Base-by-base conservation (phyloP, 1,140 invertebrate genomes). In the Drosophila kohkoa region DNA sequence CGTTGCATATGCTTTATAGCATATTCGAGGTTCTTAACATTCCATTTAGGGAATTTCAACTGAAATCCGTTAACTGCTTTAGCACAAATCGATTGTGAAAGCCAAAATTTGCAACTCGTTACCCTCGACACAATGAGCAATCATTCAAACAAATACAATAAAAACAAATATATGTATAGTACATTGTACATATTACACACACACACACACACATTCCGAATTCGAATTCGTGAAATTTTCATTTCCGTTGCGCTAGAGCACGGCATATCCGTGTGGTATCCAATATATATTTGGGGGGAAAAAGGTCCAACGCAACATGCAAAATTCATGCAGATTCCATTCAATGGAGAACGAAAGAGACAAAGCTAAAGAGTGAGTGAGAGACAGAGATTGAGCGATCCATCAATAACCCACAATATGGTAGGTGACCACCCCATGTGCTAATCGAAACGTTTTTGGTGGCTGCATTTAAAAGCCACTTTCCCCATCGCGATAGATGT, bases 381-480 rank as follows among this genome's bases (percentile, higher is more conserved):
- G 32, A 41, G 13, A 11, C 11, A 38, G 64, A 46, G 41, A 13
- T 16, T 7, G 13, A 11, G 60, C n/a, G 38, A 55, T 51, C 41
- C 25, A 46, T 55, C 49, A 65, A 65, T 45, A 54, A 25, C 46
- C 43, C 41, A 41, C 45, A 15, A 25, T 32, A 25, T 25, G 20
- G 28, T 15, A 13, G 11, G 8, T 28, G 10, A 4, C 28, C 20
- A 25, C 30, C 7, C 16, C 25, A 20, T 28, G 11, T 15, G 28
- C 59, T 57, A 64, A 71, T 64, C 60, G 51, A 30, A 25, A 57
- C 59, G 35, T 52, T 74, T 68, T 74, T 41, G 64, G 20, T 41
- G 64, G 20, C 25, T 58, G 63, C 63, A 67, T 66, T 73, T 73
- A 59, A 68, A 62, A 51, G 63, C 46, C 62, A 49, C 54, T 73